Percentiles rank a stretch among this genome's conserved stretches.
Evolutionary conservation across 2,888 invertebrate species (phyloP).

Genomic region (Papilio demoleus): DNA sequence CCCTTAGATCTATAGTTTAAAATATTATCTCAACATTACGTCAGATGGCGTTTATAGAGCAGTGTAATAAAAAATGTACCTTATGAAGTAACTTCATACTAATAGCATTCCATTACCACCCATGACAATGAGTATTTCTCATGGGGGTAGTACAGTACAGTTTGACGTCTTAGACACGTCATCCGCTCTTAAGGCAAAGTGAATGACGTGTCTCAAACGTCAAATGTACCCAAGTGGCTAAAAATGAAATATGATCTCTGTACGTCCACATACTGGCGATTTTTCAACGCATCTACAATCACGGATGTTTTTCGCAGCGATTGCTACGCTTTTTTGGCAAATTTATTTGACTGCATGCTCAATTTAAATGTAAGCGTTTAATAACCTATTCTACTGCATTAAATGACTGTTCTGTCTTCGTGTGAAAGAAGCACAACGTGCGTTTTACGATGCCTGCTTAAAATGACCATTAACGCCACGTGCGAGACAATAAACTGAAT

Average conservation of each 20-base stretch:
- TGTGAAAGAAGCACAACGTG: slow-evolving; percentile 1
- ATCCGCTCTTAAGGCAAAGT: not conserved
- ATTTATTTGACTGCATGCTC: no score
- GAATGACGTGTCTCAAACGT: no score
- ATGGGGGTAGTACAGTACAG: not conserved
- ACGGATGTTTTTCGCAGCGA: no score
- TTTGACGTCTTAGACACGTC: not conserved
- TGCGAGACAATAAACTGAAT: slow-evolving; percentile 14
- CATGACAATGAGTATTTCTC: slow-evolving; percentile 1
- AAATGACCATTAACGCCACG: slow-evolving; percentile 26
- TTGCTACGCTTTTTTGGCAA: no score
- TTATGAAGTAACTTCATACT: not conserved
- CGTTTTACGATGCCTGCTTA: slow-evolving; percentile 27
- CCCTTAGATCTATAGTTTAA: not conserved
- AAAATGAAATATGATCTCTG: no score
- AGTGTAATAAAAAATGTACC: not conserved
- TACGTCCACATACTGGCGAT: no score
- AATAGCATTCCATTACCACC: slow-evolving; percentile 18
- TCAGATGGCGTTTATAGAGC: not conserved
- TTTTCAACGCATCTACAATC: no score
- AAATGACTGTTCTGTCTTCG: not conserved
- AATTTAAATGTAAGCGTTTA: no score
- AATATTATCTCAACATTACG: not conserved
- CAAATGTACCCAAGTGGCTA: no score
- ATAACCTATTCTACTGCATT: no score